Base-by-base conservation (phyloP, 2,113 vertebrate species). In the Gambusia affinis region DNA sequence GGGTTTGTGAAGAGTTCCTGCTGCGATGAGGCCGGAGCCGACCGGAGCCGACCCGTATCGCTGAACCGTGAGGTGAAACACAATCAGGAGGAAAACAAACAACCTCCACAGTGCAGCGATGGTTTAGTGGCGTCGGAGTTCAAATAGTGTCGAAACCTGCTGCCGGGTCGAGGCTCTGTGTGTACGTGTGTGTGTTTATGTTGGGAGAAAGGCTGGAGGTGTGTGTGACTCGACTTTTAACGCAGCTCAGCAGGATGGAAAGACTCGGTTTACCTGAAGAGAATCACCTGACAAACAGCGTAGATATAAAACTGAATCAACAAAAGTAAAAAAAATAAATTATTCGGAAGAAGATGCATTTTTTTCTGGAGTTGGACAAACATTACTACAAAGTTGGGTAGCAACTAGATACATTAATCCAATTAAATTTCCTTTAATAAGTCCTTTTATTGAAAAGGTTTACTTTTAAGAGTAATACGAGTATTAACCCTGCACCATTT, bases 51-150 rank as follows among this genome's bases (percentile, higher is more conserved):
- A 76, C 54, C 68, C 67, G 30, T 60, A 68, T 73, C 62, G 57
- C 63, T 65, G 76, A 84, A 80, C 74, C 64, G 70, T 71, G 64
- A 67, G 76, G 64, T 80, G 65, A 75, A 80, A 82, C 64, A 73
- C 71, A 77, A 68, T 75, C 54, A 0, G 12, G 27, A 81, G 37
- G 44, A 74, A 87, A 76, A 76, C 69, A 72, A 74, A 79, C 62
- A 84, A 77, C 47, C 42, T 63, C 64, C 64, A 79, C 30, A 84
- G 31, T 33, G 31, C 51, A 29, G 44, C 63, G 22, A 66, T 61
- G 1, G 31, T 66, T 84, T 68, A 64, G 57, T 29, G 3, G 12
- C 51, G 64, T 67, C 30, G 44, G 63, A 60, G 79, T 70, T 80
- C 82, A 74, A 64, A n/a, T 14, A 1, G 66, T 42, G 73, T 75